Percentiles rank a stretch among this genome's conserved stretches.
phyloP scores from a whole-genome alignment of 2,113 vertebrate species.

The Lontra canadensis region DNA sequence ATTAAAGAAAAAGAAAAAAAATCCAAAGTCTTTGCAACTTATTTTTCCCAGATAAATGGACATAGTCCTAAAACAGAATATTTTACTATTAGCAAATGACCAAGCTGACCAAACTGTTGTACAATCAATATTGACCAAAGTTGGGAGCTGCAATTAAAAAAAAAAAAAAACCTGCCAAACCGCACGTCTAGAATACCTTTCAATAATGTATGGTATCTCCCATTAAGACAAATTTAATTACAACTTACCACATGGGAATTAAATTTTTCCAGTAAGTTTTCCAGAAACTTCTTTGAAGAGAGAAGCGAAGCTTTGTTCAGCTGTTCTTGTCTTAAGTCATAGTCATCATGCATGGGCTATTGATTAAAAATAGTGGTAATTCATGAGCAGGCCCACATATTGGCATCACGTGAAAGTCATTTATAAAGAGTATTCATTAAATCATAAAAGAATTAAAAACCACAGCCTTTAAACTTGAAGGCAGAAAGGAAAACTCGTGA shows the following conservation, averaged over 20 bases:
- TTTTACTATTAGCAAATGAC: not conserved
- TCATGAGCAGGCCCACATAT: constrained; percentile 37
- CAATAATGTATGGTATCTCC: not conserved
- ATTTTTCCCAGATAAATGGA: not conserved
- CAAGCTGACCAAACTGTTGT: not conserved
- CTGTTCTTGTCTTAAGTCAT: constrained; percentile 98
- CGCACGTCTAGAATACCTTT: not conserved
- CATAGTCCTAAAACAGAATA: not conserved
- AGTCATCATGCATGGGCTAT: constrained; percentile 99
- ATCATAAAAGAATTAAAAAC: constrained; percentile 30
- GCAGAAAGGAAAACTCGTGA: constrained; percentile 14
- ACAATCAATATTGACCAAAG: not conserved
- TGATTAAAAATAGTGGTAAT: constrained; percentile 57
- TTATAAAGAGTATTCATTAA: not conserved
- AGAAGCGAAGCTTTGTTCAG: constrained; percentile 99
- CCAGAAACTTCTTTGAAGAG: constrained; percentile 98
- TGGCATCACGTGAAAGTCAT: not conserved
- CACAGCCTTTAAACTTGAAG: not conserved
- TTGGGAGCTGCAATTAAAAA: not conserved
- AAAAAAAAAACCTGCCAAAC: not conserved
- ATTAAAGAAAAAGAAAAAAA: constrained; percentile 24
- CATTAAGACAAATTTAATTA: constrained; percentile 32
- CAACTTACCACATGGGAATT: constrained; percentile 95
- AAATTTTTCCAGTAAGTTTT: constrained; percentile 98
- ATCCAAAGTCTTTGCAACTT: not conserved